Base-by-base conservation (phyloP, 2,888 invertebrate species). In the Zhengitettix transpicula region DNA sequence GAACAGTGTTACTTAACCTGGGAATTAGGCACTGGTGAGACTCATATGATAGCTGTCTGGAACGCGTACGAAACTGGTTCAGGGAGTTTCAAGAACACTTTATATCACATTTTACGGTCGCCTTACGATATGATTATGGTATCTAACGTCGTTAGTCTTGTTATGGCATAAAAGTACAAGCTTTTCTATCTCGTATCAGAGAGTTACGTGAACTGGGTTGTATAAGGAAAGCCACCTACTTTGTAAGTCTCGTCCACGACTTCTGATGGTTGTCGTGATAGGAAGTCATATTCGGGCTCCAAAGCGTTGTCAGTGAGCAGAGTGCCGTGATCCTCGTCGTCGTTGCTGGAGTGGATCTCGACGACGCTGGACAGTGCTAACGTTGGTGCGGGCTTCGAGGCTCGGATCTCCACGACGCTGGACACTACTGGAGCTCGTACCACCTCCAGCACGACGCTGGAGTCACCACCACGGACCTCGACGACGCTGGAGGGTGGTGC, bases 181-280 rank as follows among this genome's bases (percentile, higher is more conserved):
- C 28, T 28, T 28, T 28, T 7, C 28, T 28, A 28, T 28, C 2
- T 28, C 28, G 28, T 28, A 28, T 28, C 28, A 28, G 28, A 28
- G 28, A 28, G 28, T 28, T 28, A 28, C 28, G 51, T 51, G 16
- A 51, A 3, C 16, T 51, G 51, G n/a, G 11, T 14, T 10, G 15
- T 9, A 7, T 9, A 9, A 47, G 54, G n/a, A 15, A 11, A 11
- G 17, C 15, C 10, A 60, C 64, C 60, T 66, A 89, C 84, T 74
- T 85, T 86, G 72, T 84, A 90, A 0, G 89, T 88, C 76, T 90
- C 89, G 71, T 90, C 89, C 10, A 88, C 84, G 65, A 86, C 84
- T 73, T 90, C 89, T 10, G 87, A 84, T 0, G 90, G 90, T 68
- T 91, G 89, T 51, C 89, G 80, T 10, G 89, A 89, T 7, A 90